A percentile compares a stretch with the other conserved stretches of the same genome.
Evolutionary conservation across 2,797 vertebrate species (phyloP).

Genomic region (Tokudaia tokunoshimensis): DNA sequence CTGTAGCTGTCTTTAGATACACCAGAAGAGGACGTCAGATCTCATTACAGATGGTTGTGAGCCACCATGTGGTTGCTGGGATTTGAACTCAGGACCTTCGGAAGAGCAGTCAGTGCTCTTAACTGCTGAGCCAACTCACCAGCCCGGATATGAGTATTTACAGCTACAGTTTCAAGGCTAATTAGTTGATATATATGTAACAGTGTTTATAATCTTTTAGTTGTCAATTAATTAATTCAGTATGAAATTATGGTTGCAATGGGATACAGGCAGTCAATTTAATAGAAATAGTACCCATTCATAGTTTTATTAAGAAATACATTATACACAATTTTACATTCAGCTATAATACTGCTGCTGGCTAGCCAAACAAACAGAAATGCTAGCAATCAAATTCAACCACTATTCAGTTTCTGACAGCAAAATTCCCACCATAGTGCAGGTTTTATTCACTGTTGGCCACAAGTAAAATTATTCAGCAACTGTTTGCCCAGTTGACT

Average conservation of each 20-base stretch:
- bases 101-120: too few species aligned
- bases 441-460: conserved; percentile 32
- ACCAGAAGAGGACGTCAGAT: too few species aligned
- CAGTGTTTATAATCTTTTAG: conserved; percentile 28
- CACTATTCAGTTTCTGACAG: neutral
- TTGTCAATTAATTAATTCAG: conserved; percentile 51
- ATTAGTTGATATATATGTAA: conserved; percentile 66
- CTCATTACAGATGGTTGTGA: too few species aligned
- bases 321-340: conserved; percentile 1
- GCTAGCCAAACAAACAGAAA: neutral
- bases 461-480: neutral
- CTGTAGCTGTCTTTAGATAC: too few species aligned
- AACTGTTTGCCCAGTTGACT: neutral
- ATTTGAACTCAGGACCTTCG: too few species aligned
- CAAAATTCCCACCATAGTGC: neutral
- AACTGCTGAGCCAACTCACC: too few species aligned
- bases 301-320: conserved; percentile 30
- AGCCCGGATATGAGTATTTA: neutral
- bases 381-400: neutral
- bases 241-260: conserved; percentile 48
- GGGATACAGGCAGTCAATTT: conserved; percentile 38
- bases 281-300: conserved; percentile 39
- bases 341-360: neutral
- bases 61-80: too few species aligned
- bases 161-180: neutral